Evolutionary conservation across 2,113 vertebrate species (phyloP).

Genomic region (Rissa tridactyla): DNA sequence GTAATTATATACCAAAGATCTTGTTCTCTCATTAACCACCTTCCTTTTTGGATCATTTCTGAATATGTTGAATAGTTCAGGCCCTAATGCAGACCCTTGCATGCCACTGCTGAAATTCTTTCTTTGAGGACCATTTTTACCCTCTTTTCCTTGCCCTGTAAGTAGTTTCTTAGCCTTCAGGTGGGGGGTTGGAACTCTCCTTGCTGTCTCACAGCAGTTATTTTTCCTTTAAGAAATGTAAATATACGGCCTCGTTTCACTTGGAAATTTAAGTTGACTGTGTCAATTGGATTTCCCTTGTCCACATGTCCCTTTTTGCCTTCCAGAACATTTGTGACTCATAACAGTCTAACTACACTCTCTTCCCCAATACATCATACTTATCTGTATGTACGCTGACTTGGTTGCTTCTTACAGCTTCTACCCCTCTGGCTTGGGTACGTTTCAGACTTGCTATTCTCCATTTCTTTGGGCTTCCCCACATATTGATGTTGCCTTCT

Average conservation of each 20-base stretch:
- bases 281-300: not conserved
- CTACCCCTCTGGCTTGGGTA: not conserved
- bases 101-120: not conserved
- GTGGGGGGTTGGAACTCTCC: not conserved
- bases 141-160: not conserved
- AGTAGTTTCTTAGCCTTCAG: not conserved
- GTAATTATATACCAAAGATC: not conserved
- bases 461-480: not conserved
- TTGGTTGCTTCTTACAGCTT: not conserved
- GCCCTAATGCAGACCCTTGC: not conserved
- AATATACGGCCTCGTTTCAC: rapidly evolving
- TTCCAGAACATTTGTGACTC: not conserved
- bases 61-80: not conserved
- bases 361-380: not conserved
- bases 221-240: not conserved
- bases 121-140: not conserved
- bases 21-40: not conserved
- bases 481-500: not conserved
- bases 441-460: not conserved
- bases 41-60: not conserved
- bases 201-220: not conserved
- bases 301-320: not conserved
- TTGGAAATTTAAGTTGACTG: not conserved
- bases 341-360: not conserved
- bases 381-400: not conserved